phyloP scores from a whole-genome alignment of 1,140 invertebrate species.

The Heliconius eleuchia region DNA sequence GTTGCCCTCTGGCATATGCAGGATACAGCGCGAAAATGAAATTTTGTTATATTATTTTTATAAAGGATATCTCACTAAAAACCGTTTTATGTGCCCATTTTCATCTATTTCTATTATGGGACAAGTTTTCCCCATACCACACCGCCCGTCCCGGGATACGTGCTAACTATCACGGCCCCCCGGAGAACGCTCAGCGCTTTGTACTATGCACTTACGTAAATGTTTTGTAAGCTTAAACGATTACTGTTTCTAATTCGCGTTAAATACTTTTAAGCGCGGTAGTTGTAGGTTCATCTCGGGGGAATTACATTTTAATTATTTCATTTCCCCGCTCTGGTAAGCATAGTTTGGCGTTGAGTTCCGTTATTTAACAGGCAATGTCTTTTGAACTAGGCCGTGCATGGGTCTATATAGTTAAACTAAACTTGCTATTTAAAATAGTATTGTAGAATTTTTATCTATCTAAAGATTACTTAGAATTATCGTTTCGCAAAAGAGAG shows the following conservation, averaged over 20 bases:
- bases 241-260: constrained; percentile 14
- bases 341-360: background rate
- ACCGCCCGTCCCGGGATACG: background rate
- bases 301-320: too few species aligned
- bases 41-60: background rate
- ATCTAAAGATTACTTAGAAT: too few species aligned
- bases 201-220: constrained; percentile 2
- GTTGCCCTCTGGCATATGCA: too few species aligned
- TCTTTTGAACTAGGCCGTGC: background rate
- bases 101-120: background rate
- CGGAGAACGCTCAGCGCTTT: background rate
- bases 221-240: constrained; percentile 12
- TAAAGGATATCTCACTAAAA: background rate
- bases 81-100: background rate
- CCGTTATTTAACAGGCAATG: background rate
- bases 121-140: background rate
- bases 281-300: too few species aligned
- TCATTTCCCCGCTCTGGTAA: background rate
- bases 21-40: too few species aligned
- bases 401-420: too few species aligned
- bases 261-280: background rate
- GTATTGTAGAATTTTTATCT: too few species aligned
- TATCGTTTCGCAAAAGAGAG: too few species aligned
- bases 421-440: too few species aligned
- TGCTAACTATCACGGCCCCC: background rate